Evolutionary conservation across 2,113 vertebrate species (phyloP).

Genomic region (Oryzias javanicus): DNA sequence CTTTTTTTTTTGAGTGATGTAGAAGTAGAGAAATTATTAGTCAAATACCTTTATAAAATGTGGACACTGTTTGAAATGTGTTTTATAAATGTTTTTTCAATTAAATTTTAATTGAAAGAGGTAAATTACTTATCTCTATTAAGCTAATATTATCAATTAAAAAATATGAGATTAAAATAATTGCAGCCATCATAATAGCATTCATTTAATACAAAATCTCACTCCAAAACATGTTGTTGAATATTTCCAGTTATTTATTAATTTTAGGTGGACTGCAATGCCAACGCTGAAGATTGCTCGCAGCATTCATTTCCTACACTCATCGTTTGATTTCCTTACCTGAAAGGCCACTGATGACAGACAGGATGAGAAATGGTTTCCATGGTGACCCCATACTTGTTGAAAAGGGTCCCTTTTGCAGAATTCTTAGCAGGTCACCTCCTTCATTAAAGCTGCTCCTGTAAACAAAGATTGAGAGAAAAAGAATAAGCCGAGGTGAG

Average conservation of each 20-base stretch:
- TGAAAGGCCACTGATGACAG: slow-evolving; percentile 87
- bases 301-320: background rate
- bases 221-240: too few species aligned
- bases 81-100: too few species aligned
- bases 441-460: slow-evolving; percentile 90
- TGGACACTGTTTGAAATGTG: too few species aligned
- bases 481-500: slow-evolving; percentile 41
- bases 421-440: slow-evolving; percentile 76
- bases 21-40: too few species aligned
- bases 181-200: too few species aligned
- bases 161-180: too few species aligned
- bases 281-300: slow-evolving; percentile 3
- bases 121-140: too few species aligned
- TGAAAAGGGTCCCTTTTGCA: slow-evolving; percentile 74
- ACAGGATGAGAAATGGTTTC: slow-evolving; percentile 89
- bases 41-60: too few species aligned
- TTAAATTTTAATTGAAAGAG: too few species aligned
- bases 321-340: slow-evolving; percentile 75
- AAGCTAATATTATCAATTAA: too few species aligned
- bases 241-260: slow-evolving; percentile 6
- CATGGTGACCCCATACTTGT: slow-evolving; percentile 90
- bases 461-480: slow-evolving; percentile 66
- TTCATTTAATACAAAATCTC: too few species aligned
- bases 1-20: too few species aligned
- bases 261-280: background rate